Base-by-base conservation (phyloP, 2,888 invertebrate genomes). In the Drosophila kambysellisi region DNA sequence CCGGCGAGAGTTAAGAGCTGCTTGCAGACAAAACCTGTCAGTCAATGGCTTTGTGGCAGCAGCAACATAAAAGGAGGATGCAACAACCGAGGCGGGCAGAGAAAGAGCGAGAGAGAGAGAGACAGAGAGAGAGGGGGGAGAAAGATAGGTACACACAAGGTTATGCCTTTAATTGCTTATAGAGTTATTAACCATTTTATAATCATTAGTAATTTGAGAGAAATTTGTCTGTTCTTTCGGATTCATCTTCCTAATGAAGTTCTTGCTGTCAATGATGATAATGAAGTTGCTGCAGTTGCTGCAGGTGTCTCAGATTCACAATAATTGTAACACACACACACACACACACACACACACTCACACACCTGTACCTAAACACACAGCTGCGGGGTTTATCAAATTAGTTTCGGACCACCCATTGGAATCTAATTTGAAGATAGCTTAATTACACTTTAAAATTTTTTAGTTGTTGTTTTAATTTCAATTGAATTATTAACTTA, bases 111-210 rank as follows among this genome's bases (percentile, higher is more conserved):
- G 9, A 29, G n/a, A 32, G 25, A 17, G 17, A 29, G 17, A 7
- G 25, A 29, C 6, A 37, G 32, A 37, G 53, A 37, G 17, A 48
- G 29, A 53, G 46, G 51, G 43, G 46, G 53, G 39, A 29, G 11
- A 35, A 12, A 9, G 51, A 59, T 15, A 3, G 46, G 15, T 46
- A 46, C 8, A 15, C 25, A 41, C 11, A 56, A n/a, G n/a, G 74
- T 60, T 68, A 51, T 70, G 68, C 70, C 71, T 64, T 66, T 79
- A 84, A 84, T 84, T 82, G 82, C 88, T 79, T 79, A 83, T 87
- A 82, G 84, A 84, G 83, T 84, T 84, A 84, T 84, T 84, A 84
- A 77, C 70, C 68, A 77, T 83, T 81, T 79, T 52, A 54, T 65
- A 70, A 76, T 76, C 78, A 78, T 76, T 78, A 73, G 76, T 76